Percentiles rank a stretch among this genome's conserved stretches.
Conservation (phyloP, 35 echinoderm and acorn worm species). For the Lytechinus pictus region DNA sequence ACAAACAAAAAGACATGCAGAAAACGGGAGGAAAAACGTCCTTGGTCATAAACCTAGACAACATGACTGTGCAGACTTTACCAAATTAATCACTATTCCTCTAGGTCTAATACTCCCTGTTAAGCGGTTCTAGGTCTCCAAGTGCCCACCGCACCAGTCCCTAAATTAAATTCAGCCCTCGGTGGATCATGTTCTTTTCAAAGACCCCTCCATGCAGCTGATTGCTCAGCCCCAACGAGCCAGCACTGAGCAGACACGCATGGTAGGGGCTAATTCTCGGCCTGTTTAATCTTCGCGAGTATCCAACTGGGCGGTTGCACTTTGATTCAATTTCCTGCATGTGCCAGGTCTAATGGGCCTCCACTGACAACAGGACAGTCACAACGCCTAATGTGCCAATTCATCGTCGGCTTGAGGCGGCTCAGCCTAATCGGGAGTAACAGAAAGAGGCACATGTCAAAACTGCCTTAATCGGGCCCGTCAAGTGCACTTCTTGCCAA, state of each 20-base stretch:
- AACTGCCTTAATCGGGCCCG: slow-evolving; percentile 25
- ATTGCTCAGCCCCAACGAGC: neutral
- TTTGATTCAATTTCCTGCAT: slow-evolving; percentile 55
- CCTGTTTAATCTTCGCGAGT: neutral
- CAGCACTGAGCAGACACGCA: neutral
- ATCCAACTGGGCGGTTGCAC: slow-evolving; percentile 38
- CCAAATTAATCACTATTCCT: slow-evolving; percentile 5
- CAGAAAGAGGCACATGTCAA: slow-evolving; percentile 46
- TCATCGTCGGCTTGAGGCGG: neutral
- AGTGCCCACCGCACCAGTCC: neutral
- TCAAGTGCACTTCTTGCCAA: slow-evolving; percentile 45
- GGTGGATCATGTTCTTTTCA: neutral
- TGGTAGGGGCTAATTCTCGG: neutral
- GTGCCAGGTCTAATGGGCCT: slow-evolving; percentile 10
- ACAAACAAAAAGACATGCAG: neutral
- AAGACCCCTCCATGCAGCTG: neutral
- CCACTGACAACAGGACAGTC: slow-evolving; percentile 17
- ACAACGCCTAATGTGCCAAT: slow-evolving; percentile 36
- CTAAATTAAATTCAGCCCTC: slow-evolving; percentile 1
- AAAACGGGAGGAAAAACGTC: neutral
- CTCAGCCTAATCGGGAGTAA: slow-evolving; percentile 25
- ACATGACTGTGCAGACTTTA: slow-evolving; percentile 14
- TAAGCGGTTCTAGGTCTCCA: slow-evolving; percentile 9
- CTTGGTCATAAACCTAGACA: neutral
- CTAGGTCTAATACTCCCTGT: slow-evolving; percentile 21